Percentiles rank a stretch among this genome's conserved stretches.
phyloP scores from a whole-genome alignment of 92 coral and sea anemone genomes.

The Paragorgia papillata region DNA sequence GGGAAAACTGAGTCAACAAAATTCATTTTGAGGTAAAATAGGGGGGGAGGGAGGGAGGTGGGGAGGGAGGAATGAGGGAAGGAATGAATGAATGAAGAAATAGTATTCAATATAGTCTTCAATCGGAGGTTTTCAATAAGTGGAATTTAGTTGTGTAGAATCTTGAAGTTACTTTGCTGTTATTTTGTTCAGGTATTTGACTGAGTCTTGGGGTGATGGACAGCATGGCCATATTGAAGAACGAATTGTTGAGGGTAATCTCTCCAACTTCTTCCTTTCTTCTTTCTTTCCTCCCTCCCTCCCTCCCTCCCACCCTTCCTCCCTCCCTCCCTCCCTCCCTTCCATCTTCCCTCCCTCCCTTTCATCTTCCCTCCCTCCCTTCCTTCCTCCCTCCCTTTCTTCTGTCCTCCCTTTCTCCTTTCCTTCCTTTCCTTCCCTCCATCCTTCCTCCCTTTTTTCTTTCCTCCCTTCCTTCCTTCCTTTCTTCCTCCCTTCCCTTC shows the following conservation, averaged over 20 bases:
- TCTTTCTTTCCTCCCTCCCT: neutral
- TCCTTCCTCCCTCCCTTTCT: too few species aligned
- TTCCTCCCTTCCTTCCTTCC: neutral
- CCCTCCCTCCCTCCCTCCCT: too few species aligned
- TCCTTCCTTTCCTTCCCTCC: neutral
- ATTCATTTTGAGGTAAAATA: slow-evolving; percentile 78
- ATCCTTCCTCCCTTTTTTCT: neutral
- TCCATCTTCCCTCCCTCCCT: too few species aligned
- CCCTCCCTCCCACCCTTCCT: too few species aligned
- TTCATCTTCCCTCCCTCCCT: too few species aligned
- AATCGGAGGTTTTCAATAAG: too few species aligned
- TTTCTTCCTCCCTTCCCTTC: neutral
- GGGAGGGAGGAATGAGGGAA: too few species aligned
- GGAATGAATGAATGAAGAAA: too few species aligned
- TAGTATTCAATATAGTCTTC: too few species aligned
- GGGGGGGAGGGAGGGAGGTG: too few species aligned
- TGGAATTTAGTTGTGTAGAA: too few species aligned
- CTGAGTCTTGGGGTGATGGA: slow-evolving; percentile 98
- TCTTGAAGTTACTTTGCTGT: too few species aligned
- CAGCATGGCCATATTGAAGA: slow-evolving; percentile 97
- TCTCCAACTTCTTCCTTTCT: neutral
- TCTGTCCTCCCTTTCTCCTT: neutral
- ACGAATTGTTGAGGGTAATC: slow-evolving; percentile 93
- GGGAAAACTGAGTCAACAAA: slow-evolving; percentile 99
- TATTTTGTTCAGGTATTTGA: slow-evolving; percentile 67